phyloP scores from a whole-genome alignment of 2,113 vertebrate genomes.

The Myotis davidii region DNA sequence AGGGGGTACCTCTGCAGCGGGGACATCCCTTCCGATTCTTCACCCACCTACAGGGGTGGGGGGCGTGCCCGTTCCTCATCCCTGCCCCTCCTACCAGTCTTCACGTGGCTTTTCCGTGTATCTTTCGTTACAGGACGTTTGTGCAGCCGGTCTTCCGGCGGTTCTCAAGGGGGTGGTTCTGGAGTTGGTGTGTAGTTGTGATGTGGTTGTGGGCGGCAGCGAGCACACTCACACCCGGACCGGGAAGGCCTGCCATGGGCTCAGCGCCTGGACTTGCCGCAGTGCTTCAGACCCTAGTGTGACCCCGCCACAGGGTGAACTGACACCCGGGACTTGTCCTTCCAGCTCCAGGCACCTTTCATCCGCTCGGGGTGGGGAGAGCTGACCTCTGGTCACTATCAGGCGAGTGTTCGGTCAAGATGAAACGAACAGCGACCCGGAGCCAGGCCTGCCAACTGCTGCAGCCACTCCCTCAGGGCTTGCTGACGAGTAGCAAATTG shows the following conservation, averaged over 20 bases:
- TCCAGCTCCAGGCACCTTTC: not conserved
- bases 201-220: not conserved
- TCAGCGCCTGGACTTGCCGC: not conserved
- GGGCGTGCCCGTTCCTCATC: not conserved
- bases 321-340: not conserved
- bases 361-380: not conserved
- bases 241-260: not conserved
- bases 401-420: not conserved
- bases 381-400: not conserved
- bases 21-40: not conserved
- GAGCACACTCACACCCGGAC: not conserved
- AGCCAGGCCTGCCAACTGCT: not conserved
- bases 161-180: not conserved
- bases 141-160: not conserved
- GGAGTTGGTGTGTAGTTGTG: not conserved
- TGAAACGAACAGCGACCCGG: not conserved
- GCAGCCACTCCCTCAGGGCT: not conserved
- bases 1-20: not conserved
- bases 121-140: not conserved
- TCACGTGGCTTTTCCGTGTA: not conserved
- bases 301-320: not conserved
- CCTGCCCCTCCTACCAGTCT: not conserved
- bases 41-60: not conserved
- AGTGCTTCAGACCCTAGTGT: not conserved
- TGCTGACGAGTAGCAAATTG: not conserved